Evolutionary conservation across 1,140 invertebrate genomes (phyloP), one percentile per base, ranked within the genome.

Genomic region (Rhopalosiphum padi): DNA sequence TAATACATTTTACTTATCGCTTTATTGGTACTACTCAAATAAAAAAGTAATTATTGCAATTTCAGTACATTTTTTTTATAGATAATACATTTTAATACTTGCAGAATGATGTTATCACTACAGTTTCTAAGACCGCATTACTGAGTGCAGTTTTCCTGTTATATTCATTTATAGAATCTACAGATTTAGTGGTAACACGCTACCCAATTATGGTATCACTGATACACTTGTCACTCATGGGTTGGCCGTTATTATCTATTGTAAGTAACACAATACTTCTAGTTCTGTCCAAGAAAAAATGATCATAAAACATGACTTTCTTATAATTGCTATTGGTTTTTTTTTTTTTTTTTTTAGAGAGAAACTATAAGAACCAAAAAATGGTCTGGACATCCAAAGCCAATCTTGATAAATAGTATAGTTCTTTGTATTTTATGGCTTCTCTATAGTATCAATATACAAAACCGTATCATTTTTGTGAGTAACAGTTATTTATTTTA

Each of bases 341-440:
- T 30, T 30, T 30, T 25, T 30, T 30, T 30, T 25, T 18, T 46
- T 53, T n/a, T 93, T n/a, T 11, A 93, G 91, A 51, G 91, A 86
- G 25, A 93, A 53, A 86, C 82, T n/a, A 51, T 93, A 0, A 93
- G 15, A 55, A 93, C 82, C 41, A 93, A 93, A 43, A 23, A 53
- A 85, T 93, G 91, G 91, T 86, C 46, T 1, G 91, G 91, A 55
- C 91, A 93, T 43, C 91, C 91, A 23, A 86, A 55, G n/a, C 91
- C 91, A n/a, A 93, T 93, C 30, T 41, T 93, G 21, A 85, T 93
- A 18, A 93, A 93, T 41, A 30, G 22, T 30, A 43, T 53, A 43
- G 35, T 93, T 85, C 21, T 93, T 22, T 53, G 82, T 93, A 9
- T 86, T 41, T 86, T 93, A 53, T 93, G 91, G 91, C 46, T 93